Evolutionary conservation across 2,797 vertebrate species (phyloP), one percentile per base, ranked within the genome.

Genomic region (Cephalopachus bancanus): DNA sequence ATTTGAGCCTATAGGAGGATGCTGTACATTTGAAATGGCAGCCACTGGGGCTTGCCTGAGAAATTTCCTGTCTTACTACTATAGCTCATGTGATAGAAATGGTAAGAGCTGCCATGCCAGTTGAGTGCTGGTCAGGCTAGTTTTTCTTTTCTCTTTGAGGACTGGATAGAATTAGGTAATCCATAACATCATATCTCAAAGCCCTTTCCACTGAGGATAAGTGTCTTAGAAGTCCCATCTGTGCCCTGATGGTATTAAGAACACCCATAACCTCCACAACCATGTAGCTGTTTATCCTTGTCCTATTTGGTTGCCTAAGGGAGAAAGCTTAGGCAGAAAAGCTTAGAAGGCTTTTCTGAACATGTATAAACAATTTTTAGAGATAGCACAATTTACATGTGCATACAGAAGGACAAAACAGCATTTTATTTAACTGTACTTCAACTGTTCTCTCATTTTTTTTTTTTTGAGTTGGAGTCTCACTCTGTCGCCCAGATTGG

Each of bases 141-240:
- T 75, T 95, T 97, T 97, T 93, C 75, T 97, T 94, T 96, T 59
- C 80, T 95, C 69, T 65, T 2, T 94, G 95, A 96, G 0, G 5
- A 87, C 7, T 94, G 80, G 74, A 95, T 94, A 67, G 79, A 96
- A 94, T 90, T 83, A 57, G 83, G 89, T 86, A 83, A 74, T 37
- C 79, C 10, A 3, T 59, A 49, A 15, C 37, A 96, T 94, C 71
- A 62, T 91, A 83, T 94, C 86, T 97, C 75, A 96, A 72, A 91
- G n/a, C 69, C 5, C 11, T 92, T 89, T 72, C 33, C 83, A 69
- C 30, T 33, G 75, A 93, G 86, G 59, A 95, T 62, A 75, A 84
- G 28, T 44, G 37, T 76, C 74, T 96, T 92, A 97, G 76, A 97
- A 97, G 74, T 94, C 89, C 93, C 86, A 51, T 94, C 87, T 92